A percentile compares a stretch with the other conserved stretches of the same genome.
These are phyloP conservation scores for Aspiorhynchus laticeps DNA, from an alignment of 2,113 vertebrate species.

Conservation along the genomic window DNA sequence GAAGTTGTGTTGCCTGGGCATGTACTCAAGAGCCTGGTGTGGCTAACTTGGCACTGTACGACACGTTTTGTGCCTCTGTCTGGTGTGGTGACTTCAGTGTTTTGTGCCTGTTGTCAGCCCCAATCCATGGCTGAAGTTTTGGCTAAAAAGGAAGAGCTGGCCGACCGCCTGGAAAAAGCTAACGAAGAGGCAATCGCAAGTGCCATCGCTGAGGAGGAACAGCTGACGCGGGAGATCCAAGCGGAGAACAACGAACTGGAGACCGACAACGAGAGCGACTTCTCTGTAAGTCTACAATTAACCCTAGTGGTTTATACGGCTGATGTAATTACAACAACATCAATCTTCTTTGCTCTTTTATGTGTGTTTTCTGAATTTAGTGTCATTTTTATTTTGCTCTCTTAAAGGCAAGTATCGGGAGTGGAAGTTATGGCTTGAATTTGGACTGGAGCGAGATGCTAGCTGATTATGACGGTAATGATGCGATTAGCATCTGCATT, in stretches of 20 bases:
- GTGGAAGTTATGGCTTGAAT: slow-evolving; percentile 82
- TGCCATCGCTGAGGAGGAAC: slow-evolving; percentile 97
- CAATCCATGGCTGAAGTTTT: slow-evolving; percentile 98
- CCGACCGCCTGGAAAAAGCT: slow-evolving; percentile 93
- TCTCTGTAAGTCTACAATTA: slow-evolving; percentile 83
- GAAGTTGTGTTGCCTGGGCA: slow-evolving; percentile 33
- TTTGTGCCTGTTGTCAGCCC: slow-evolving; percentile 68
- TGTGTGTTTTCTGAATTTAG: neutral
- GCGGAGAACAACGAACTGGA: slow-evolving; percentile 94
- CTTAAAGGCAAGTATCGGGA: slow-evolving; percentile 83
- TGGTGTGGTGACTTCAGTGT: slow-evolving; percentile 46
- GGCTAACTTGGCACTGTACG: neutral
- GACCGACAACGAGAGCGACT: slow-evolving; percentile 93
- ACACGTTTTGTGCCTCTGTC: neutral
- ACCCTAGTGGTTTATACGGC: neutral
- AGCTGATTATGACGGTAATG: slow-evolving; percentile 94
- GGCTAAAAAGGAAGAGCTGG: slow-evolving; percentile 97
- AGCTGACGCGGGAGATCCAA: slow-evolving; percentile 94
- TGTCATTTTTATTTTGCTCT: slow-evolving; percentile 20
- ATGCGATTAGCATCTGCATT: neutral
- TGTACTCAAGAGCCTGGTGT: slow-evolving; percentile 31
- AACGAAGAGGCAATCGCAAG: slow-evolving; percentile 99
- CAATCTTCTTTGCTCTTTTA: neutral
- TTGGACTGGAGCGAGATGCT: slow-evolving; percentile 96
- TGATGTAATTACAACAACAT: neutral